These are phyloP conservation scores for Quadriops clusia DNA, from an alignment of 2,888 invertebrate genomes.

Conservation along the genomic window DNA sequence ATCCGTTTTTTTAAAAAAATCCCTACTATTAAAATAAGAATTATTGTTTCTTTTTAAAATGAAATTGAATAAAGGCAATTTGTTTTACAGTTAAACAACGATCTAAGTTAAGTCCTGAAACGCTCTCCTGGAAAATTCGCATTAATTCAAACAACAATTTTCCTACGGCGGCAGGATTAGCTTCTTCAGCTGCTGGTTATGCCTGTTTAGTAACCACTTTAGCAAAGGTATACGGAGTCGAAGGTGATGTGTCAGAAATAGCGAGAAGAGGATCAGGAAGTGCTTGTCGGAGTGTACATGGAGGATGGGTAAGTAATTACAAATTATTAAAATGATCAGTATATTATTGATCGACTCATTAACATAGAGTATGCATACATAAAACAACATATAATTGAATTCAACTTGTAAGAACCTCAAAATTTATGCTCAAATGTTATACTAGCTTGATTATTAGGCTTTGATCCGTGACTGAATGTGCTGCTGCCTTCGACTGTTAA, in stretches of 20 bases:
- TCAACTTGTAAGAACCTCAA: no score
- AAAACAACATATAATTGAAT: no score
- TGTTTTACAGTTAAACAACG: constrained; percentile 39
- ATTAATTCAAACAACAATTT: constrained; percentile 92
- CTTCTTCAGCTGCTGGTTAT: constrained; percentile 97
- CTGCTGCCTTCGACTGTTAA: no score
- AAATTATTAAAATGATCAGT: no score
- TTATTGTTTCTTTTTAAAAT: no score
- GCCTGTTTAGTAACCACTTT: constrained; percentile 81
- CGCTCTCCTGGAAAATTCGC: constrained; percentile 59
- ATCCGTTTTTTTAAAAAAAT: constrained; percentile 7
- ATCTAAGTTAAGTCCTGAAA: constrained; percentile 32
- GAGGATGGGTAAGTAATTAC: constrained; percentile 61
- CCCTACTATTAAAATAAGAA: no score
- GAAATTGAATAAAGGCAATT: constrained; percentile 3
- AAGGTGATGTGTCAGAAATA: constrained; percentile 60
- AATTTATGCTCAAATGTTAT: no score
- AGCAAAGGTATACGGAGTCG: constrained; percentile 60
- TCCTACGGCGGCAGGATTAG: constrained; percentile 95
- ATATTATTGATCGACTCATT: no score
- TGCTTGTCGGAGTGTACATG: constrained; percentile 88
- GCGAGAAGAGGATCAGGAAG: constrained; percentile 89
- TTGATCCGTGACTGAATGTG: no score
- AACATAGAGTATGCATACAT: no score
- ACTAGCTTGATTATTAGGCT: no score